Evolutionary conservation across 2,113 vertebrate species (phyloP), one percentile per base, ranked within the genome.

Genomic region (Anhinga rufa): DNA sequence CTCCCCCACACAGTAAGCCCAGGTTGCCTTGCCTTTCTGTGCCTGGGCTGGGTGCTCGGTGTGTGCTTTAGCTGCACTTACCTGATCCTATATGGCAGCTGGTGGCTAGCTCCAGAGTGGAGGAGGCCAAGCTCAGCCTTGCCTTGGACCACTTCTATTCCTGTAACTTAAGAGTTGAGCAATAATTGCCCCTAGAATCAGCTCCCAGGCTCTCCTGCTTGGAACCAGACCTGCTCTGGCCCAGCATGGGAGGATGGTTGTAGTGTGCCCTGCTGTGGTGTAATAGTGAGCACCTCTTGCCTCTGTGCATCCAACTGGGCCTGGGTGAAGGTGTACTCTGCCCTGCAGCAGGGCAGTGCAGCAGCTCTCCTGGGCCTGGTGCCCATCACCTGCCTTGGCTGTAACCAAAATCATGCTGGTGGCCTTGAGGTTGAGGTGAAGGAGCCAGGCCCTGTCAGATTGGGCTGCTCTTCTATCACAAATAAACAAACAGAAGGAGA

Each of bases 401-500:
- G 69, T 90, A 92, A 82, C 88, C 77, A 90, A 95, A 96, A 88
- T 78, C 4, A 21, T 87, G 62, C 75, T 72, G 29, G 68, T 92
- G 82, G 86, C 96, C 86, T 93, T 14, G 72, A 94, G 84, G 84
- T 76, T 1, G 76, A 94, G 97, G 91, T 96, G 95, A 91, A 96
- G 95, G 87, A 95, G 89, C 68, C 82, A 90, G 94, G 46, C 89
- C 81, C 84, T 48, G 46, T 85, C 74, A 91, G 22, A 82, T 44
- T 69, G 89, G 96, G 93, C 93, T 97, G 94, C 92, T 97, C 94
- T 96, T 95, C 95, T 97, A 96, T 97, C 68, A 89, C 77, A 95
- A 97, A 97, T 97, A 97, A 97, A 97, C 87, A 89, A 85, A 94
- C 95, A 97, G 96, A 97, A 97, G 96, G 95, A 96, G 94, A 97